A percentile compares a stretch with the other conserved stretches of the same genome.
Evolutionary conservation across 2,113 vertebrate species (phyloP).

Genomic region (Stercorarius parasiticus): DNA sequence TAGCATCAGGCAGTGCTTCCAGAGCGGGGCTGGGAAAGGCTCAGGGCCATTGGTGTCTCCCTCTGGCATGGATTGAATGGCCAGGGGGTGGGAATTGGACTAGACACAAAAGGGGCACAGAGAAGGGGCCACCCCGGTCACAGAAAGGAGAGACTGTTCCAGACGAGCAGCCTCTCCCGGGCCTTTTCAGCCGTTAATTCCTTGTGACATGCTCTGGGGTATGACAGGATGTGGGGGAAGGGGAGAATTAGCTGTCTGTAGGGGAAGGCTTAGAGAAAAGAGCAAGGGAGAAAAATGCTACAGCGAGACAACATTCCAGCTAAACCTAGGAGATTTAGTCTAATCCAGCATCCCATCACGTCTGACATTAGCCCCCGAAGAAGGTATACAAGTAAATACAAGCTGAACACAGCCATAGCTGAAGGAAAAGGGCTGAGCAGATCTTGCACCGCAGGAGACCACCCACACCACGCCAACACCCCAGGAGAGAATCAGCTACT

Average conservation of each 20-base stretch:
- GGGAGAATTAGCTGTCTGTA: conserved; percentile 32
- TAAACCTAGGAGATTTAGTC: conserved; percentile 16
- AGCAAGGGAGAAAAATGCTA: conserved; percentile 13
- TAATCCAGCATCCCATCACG: conserved; percentile 5
- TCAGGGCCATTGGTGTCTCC: neutral
- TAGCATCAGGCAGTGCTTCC: neutral
- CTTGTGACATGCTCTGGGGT: conserved; percentile 40
- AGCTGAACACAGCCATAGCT: neutral
- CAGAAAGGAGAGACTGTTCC: conserved; percentile 47
- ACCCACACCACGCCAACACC: neutral
- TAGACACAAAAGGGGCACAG: conserved; percentile 57
- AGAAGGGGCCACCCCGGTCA: neutral
- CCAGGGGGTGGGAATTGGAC: conserved; percentile 26
- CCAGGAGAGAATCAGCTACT: neutral
- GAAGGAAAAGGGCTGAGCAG: neutral
- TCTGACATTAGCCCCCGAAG: neutral
- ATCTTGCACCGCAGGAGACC: neutral
- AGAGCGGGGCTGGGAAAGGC: neutral
- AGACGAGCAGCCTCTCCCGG: neutral
- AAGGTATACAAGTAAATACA: neutral
- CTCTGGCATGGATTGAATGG: neutral
- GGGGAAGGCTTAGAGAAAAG: conserved; percentile 55
- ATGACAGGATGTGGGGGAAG: conserved; percentile 54
- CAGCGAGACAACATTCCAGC: conserved; percentile 12
- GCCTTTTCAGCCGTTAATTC: conserved; percentile 60